Conservation (phyloP, 2,797 vertebrate species). For the Meda fulgida region DNA sequence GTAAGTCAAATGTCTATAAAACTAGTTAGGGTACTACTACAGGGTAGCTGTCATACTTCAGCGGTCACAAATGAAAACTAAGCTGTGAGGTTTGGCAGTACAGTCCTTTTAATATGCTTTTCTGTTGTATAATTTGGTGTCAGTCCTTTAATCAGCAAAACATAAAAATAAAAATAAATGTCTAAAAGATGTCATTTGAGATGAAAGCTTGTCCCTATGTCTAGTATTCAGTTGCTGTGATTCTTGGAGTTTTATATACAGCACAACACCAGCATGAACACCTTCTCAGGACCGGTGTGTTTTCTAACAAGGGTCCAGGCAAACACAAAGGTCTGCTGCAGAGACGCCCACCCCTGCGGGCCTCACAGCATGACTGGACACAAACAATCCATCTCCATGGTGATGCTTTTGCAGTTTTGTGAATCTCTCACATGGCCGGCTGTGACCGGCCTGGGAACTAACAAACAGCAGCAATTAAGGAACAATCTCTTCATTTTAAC, state of each 20-base stretch:
- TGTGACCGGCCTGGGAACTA: conserved; percentile 71
- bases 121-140: neutral
- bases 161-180: no score
- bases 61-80: neutral
- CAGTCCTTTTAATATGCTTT: neutral
- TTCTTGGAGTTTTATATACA: conserved; percentile 21
- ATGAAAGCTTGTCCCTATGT: conserved; percentile 1
- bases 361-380: conserved; percentile 72
- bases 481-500: conserved; percentile 67
- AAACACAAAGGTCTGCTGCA: conserved; percentile 69
- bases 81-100: neutral
- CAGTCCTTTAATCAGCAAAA: neutral
- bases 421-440: conserved; percentile 70
- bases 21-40: neutral
- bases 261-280: conserved; percentile 22
- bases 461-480: conserved; percentile 72
- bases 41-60: neutral
- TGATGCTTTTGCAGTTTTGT: conserved; percentile 72
- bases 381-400: conserved; percentile 80
- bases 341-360: conserved; percentile 65
- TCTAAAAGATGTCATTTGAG: neutral
- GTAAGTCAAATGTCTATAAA: neutral
- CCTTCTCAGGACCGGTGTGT: conserved; percentile 11
- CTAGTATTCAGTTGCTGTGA: neutral
- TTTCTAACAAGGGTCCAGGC: conserved; percentile 62